Evolutionary conservation across 2,888 invertebrate species (phyloP), one percentile per base, ranked within the genome.

Genomic region (Hyalella azteca): DNA sequence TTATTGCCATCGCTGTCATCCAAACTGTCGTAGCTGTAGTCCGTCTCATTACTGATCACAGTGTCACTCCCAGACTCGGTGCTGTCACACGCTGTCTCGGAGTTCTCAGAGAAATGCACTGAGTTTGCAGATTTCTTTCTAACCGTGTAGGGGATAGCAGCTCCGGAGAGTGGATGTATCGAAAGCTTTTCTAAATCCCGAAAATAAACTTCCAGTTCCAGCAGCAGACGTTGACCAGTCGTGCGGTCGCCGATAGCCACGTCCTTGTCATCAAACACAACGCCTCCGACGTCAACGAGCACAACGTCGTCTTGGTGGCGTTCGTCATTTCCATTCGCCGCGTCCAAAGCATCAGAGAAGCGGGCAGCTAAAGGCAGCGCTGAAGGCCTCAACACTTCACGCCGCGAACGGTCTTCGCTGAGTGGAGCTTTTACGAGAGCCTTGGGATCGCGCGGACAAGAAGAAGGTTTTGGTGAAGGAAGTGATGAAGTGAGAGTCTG

Each of bases 21-120:
- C 78, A 94, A 88, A 0, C 93, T 93, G 88, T 94, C 94, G 0
- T 93, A 93, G 77, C 93, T 93, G 86, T 93, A 93, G 80, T 90
- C 88, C 0, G 88, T 88, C 5, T 86, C 86, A 11, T 36, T 66
- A 19, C 66, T 66, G 13, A 13, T 5, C 19, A 66, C 66, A 4
- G 66, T 66, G 29, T 66, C 66, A 54, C 54, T 54, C 7, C 29
- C 54, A 26, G 54, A 54, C 22, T 54, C 54, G 9, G 54, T 4
- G 1, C 19, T 54, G 5, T 45, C 11, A 45, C 11, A 11, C 45
- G 15, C 45, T 45, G 45, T 45, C 45, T 45, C 45, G n/a, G n/a
- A n/a, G n/a, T n/a, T n/a, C n/a, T n/a, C n/a, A n/a, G n/a, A n/a
- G n/a, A n/a, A n/a, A n/a, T n/a, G n/a, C n/a, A n/a, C n/a, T n/a